Percentiles rank a stretch among this genome's conserved stretches.
Conservation (phyloP, 2,888 invertebrate species). For the Oegoconia quadripuncta region DNA sequence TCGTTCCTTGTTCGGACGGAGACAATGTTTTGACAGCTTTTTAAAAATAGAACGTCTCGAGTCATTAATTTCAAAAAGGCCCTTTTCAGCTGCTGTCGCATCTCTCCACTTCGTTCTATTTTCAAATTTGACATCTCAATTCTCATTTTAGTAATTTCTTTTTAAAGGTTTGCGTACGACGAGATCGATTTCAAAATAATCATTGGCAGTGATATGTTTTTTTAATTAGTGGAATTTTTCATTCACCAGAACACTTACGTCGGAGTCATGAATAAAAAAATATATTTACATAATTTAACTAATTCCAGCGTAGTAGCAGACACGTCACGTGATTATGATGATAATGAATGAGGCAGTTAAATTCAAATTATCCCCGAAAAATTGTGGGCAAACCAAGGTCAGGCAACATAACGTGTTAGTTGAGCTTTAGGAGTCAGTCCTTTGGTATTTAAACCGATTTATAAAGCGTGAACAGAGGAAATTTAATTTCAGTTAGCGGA, state of each 20-base stretch:
- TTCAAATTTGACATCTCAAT: slow-evolving; percentile 34
- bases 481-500: slow-evolving; percentile 21
- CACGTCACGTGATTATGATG: slow-evolving; percentile 23
- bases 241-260: slow-evolving; percentile 35
- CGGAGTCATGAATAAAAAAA: slow-evolving; percentile 25
- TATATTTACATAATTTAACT: slow-evolving; percentile 35
- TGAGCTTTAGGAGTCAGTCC: slow-evolving; percentile 35
- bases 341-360: slow-evolving; percentile 26
- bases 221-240: slow-evolving; percentile 28
- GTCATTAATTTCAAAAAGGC: slow-evolving; percentile 21
- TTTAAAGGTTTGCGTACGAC: slow-evolving; percentile 7
- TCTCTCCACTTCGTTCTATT: slow-evolving; percentile 31
- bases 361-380: slow-evolving; percentile 32
- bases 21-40: slow-evolving; percentile 30
- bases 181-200: neutral
- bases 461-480: slow-evolving; percentile 55
- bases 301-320: slow-evolving; percentile 32
- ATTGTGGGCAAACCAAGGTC: slow-evolving; percentile 42
- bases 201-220: slow-evolving; percentile 4
- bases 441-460: slow-evolving; percentile 41
- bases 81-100: slow-evolving; percentile 20
- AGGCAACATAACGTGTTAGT: slow-evolving; percentile 30
- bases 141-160: slow-evolving; percentile 14
- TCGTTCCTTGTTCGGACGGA: slow-evolving; percentile 11
- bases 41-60: slow-evolving; percentile 32